Base-by-base conservation (phyloP, 2,797 vertebrate genomes). In the Podarcis siculus region DNA sequence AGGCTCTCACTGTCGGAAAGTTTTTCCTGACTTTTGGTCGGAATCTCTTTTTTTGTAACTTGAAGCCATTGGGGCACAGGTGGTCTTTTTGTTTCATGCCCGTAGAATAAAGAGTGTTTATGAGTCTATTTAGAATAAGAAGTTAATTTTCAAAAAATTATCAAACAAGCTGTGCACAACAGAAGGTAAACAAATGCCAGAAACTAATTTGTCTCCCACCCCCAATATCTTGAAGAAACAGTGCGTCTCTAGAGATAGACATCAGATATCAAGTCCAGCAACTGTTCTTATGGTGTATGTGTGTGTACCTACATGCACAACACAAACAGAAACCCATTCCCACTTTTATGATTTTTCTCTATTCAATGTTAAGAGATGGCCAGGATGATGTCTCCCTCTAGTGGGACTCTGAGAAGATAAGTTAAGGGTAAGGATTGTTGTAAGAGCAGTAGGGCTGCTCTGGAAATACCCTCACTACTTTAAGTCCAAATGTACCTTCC, bases 301-400 rank as follows among this genome's bases (percentile, higher is more conserved):
- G 19, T 1, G 58, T 3, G 19, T 13, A 3, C 49, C 49, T 13
- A 72, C 35, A 73, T 73, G 8, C 19, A 73, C 4, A 72, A 2
- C 61, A 67, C 8, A 49, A 12, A 21, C 17, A 66, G 27, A n/a
- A 12, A 37, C 2, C 58, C 21, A 75, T 87, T 64, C 66, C 37
- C 8, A 42, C 71, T 32, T 45, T 75, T 78, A 45, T 8, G n/a
- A 42, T 2, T 77, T 35, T 21, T 67, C 83, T 49, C 35, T 42
- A 3, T 37, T 12, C 58, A 27, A 32, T 13, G 49, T 75, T 69
- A n/a, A 73, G 35, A 85, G 81, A 81, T 92, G 82, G 66, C 21
- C 81, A 93, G 86, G 93, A 83, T 82, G 93, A 91, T 85, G 95
- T 91, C 96, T 94, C 96, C 95, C 95, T 95, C 96, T 96, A 96